Percentiles rank a stretch among this genome's conserved stretches.
These are phyloP conservation scores for Caenorhabditis japonica DNA, from an alignment of 2,888 invertebrate species.

Conservation along the genomic window DNA sequence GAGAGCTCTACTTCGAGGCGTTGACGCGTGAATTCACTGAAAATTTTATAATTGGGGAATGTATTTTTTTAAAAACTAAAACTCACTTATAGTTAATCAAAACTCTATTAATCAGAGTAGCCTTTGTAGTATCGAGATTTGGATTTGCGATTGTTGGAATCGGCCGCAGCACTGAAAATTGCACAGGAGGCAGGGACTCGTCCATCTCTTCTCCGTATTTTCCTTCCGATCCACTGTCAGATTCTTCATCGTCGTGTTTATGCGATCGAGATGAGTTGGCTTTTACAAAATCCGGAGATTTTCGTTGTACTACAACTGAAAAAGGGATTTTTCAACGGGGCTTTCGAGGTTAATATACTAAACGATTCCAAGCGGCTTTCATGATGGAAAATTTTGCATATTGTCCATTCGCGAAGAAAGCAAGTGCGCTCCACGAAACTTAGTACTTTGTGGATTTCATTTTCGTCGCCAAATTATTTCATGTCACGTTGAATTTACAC, in stretches of 20 bases:
- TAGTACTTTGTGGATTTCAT: no score
- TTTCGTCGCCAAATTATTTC: no score
- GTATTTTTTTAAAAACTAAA: not conserved
- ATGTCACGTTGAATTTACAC: no score
- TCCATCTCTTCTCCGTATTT: conserved; percentile 17
- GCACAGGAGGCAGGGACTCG: conserved; percentile 1
- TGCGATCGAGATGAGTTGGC: conserved; percentile 1
- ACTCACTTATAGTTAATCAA: conserved; percentile 36
- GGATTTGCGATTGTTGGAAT: conserved; percentile 29
- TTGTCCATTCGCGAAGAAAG: no score
- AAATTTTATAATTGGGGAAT: not conserved
- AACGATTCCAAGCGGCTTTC: no score
- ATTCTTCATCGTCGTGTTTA: conserved; percentile 31
- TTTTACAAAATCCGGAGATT: conserved; percentile 30
- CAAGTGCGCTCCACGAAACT: no score
- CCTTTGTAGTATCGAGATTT: conserved; percentile 21
- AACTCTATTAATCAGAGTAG: conserved; percentile 34
- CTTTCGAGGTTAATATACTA: no score
- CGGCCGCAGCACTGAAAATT: conserved; percentile 14
- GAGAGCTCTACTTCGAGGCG: conserved; percentile 33
- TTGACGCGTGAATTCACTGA: conserved; percentile 34
- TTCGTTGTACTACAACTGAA: conserved; percentile 36
- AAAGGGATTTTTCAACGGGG: not conserved
- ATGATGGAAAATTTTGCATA: no score
- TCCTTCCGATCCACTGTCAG: conserved; percentile 34